These are phyloP conservation scores for Notocelia uddmanniana DNA, from an alignment of 2,888 invertebrate species.

Conservation along the genomic window DNA sequence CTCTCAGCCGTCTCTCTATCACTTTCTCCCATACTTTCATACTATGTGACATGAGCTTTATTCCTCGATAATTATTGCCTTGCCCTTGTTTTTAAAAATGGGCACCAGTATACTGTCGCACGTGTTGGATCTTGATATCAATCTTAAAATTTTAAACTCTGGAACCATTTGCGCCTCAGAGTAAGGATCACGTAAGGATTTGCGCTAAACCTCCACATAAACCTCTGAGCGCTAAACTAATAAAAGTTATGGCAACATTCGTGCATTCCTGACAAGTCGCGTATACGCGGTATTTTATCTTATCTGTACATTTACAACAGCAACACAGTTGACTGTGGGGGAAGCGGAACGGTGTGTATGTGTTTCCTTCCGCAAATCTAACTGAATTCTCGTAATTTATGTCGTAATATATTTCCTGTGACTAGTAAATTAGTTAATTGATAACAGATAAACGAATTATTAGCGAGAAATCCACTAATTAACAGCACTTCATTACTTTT, in stretches of 20 bases:
- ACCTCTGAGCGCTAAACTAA: neutral
- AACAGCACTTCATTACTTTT: conserved; percentile 37
- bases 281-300: conserved; percentile 7
- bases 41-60: too few relatives aligned
- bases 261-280: conserved; percentile 26
- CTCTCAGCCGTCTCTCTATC: too few relatives aligned
- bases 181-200: too few relatives aligned
- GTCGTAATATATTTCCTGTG: neutral
- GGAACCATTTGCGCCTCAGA: too few relatives aligned
- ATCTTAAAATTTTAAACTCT: too few relatives aligned
- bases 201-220: too few relatives aligned
- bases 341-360: conserved; percentile 40
- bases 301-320: conserved; percentile 19
- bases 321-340: conserved; percentile 10
- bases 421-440: conserved; percentile 23
- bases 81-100: too few relatives aligned
- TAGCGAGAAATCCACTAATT: neutral
- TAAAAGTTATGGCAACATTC: conserved; percentile 17
- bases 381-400: conserved; percentile 37
- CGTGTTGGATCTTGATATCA: too few relatives aligned
- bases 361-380: conserved; percentile 16
- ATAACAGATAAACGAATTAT: neutral
- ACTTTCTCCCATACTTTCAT: too few relatives aligned
- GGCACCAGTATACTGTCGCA: too few relatives aligned
- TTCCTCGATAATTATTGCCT: too few relatives aligned